Conservation (phyloP, 2,888 invertebrate genomes). For the Hipparchia sbordonii region DNA sequence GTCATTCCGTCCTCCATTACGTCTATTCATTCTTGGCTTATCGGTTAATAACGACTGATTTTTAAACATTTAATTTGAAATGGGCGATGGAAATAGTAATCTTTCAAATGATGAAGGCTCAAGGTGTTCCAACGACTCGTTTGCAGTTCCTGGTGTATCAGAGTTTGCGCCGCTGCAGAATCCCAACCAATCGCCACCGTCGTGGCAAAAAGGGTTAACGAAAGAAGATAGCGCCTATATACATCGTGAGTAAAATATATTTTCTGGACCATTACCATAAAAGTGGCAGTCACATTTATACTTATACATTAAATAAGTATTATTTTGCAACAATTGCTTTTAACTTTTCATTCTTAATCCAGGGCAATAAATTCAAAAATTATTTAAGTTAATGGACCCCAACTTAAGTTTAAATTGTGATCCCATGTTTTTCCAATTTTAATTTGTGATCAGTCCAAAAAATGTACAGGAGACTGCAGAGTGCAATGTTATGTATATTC, state of each 20-base stretch:
- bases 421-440: too few relatives aligned
- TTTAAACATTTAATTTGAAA: slow-evolving; percentile 65
- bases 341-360: too few relatives aligned
- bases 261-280: too few relatives aligned
- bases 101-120: slow-evolving; percentile 57
- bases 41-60: slow-evolving; percentile 67
- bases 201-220: slow-evolving; percentile 87
- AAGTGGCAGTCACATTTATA: too few relatives aligned
- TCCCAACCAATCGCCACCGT: slow-evolving; percentile 81
- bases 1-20: slow-evolving; percentile 63
- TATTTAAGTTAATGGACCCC: too few relatives aligned
- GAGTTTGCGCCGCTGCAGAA: slow-evolving; percentile 89
- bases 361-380: too few relatives aligned
- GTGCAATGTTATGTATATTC: too few relatives aligned
- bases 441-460: too few relatives aligned
- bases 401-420: too few relatives aligned
- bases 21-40: slow-evolving; percentile 51
- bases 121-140: slow-evolving; percentile 63
- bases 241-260: slow-evolving; percentile 85
- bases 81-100: slow-evolving; percentile 61
- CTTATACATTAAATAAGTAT: too few relatives aligned
- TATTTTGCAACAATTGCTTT: too few relatives aligned
- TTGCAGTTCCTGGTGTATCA: slow-evolving; percentile 93
- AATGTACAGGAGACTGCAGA: too few relatives aligned
- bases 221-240: slow-evolving; percentile 89